Evolutionary conservation across 2,797 vertebrate species (phyloP).

Genomic region (Gymnothorax reevesii): DNA sequence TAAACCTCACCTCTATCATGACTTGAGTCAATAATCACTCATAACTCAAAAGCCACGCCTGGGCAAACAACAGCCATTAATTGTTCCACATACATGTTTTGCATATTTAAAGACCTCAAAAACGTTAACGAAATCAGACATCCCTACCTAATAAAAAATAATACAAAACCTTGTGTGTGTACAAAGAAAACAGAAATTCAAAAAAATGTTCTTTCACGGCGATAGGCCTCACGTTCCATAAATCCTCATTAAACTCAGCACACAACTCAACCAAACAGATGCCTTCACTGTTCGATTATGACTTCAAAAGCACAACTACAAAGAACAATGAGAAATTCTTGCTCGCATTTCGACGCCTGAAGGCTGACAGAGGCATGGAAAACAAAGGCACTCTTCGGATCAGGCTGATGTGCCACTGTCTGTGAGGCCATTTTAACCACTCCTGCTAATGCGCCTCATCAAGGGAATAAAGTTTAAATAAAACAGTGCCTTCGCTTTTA

Average conservation of each 20-base stretch:
- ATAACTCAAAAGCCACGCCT: not conserved
- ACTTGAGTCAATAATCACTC: not conserved
- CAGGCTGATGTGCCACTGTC: constrained; percentile 53
- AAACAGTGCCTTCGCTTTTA: constrained; percentile 69
- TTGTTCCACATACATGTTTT: not conserved
- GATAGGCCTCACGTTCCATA: not conserved
- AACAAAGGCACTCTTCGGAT: constrained; percentile 58
- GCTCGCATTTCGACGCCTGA: constrained; percentile 64
- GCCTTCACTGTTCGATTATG: not conserved
- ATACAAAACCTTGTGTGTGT: not conserved
- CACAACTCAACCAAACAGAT: not conserved
- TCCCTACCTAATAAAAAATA: not conserved
- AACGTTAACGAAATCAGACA: not conserved
- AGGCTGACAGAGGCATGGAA: constrained; percentile 57
- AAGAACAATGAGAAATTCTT: constrained; percentile 60
- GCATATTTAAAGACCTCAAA: not conserved
- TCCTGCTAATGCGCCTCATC: constrained; percentile 67
- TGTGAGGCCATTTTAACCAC: constrained; percentile 66
- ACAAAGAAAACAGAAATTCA: not conserved
- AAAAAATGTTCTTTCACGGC: not conserved
- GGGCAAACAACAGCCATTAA: not conserved
- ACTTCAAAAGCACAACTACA: constrained; percentile 55
- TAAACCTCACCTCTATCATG: not conserved
- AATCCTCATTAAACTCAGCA: not conserved
- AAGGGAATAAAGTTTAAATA: constrained; percentile 63